phyloP scores from a whole-genome alignment of 2,797 vertebrate genomes.

The Schizopygopsis pylzovi region DNA sequence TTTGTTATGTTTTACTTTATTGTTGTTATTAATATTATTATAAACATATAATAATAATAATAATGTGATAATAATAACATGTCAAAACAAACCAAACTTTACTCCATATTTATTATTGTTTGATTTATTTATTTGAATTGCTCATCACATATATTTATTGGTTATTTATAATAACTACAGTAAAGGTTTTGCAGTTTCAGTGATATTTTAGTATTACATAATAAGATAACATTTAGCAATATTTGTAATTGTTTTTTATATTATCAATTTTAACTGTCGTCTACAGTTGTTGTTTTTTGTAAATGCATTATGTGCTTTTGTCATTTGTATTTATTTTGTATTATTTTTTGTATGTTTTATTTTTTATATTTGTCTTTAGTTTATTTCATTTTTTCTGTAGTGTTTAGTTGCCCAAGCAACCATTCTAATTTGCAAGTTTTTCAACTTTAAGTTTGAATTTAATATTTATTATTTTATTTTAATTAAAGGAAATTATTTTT shows the following conservation, averaged over 20 bases:
- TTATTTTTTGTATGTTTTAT: not conserved
- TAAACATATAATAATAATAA: no score
- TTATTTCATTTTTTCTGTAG: not conserved
- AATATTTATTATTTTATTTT: not conserved
- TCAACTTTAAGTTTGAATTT: not conserved
- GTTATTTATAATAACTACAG: not conserved
- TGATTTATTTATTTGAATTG: not conserved
- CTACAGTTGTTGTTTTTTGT: no score
- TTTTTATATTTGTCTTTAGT: not conserved
- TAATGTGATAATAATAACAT: not conserved
- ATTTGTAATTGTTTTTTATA: not conserved
- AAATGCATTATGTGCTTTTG: not conserved
- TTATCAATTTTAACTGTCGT: no score
- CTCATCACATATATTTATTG: not conserved
- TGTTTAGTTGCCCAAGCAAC: not conserved
- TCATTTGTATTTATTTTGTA: not conserved
- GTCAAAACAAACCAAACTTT: not conserved
- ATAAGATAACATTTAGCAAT: no score
- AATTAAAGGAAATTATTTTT: not conserved
- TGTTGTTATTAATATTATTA: no score
- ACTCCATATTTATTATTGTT: not conserved
- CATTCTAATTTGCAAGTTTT: not conserved
- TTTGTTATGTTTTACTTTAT: no score
- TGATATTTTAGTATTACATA: not conserved
- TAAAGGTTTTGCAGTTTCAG: not conserved